phyloP scores from a whole-genome alignment of 1,140 invertebrate genomes.

The Andricus grossulariae region DNA sequence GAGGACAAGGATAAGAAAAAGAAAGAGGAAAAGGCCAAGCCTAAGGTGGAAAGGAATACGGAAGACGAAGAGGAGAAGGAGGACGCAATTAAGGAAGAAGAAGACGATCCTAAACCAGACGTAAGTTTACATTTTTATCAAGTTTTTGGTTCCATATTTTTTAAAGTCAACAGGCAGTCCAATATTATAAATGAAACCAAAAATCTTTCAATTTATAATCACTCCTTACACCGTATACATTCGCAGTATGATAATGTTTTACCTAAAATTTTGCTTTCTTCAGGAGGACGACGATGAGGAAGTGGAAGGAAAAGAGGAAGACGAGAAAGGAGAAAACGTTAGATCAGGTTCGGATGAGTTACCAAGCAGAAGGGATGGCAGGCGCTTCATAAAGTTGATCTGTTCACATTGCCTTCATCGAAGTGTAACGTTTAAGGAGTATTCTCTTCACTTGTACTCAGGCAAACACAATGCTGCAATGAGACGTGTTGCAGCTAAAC shows the following conservation, averaged over 20 bases:
- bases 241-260: too few relatives aligned
- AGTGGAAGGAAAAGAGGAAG: slow-evolving; percentile 74
- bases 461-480: slow-evolving; percentile 83
- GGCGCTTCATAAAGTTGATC: slow-evolving; percentile 81
- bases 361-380: slow-evolving; percentile 69
- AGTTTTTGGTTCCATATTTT: too few relatives aligned
- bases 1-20: slow-evolving; percentile 70
- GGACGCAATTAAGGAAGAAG: slow-evolving; percentile 71
- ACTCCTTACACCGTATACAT: too few relatives aligned
- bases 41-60: slow-evolving; percentile 62
- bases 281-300: slow-evolving; percentile 71
- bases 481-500: slow-evolving; percentile 82
- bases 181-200: too few relatives aligned
- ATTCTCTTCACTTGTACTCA: slow-evolving; percentile 83
- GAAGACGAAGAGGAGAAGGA: slow-evolving; percentile 73
- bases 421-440: slow-evolving; percentile 84
- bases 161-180: too few relatives aligned
- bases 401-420: slow-evolving; percentile 86
- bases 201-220: too few relatives aligned
- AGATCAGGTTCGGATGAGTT: slow-evolving; percentile 65
- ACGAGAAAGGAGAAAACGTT: slow-evolving; percentile 63
- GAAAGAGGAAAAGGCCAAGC: slow-evolving; percentile 64
- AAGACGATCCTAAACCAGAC: slow-evolving; percentile 64
- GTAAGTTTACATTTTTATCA: slow-evolving; percentile 45
- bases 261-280: not conserved